Conservation (phyloP, 2,113 vertebrate species). For the Trinectes maculatus region DNA sequence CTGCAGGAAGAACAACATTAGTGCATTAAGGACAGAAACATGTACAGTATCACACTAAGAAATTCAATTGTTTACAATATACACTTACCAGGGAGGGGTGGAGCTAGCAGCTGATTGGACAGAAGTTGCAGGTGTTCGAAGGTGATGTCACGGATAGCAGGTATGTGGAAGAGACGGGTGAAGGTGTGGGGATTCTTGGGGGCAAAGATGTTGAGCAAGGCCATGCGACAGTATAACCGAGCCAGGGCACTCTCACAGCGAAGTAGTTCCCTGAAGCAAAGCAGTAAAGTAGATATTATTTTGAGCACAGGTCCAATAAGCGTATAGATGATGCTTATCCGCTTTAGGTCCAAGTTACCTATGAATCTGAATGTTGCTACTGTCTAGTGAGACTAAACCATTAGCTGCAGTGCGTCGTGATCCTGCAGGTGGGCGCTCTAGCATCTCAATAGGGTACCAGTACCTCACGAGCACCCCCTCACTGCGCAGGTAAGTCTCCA, state of each 20-base stretch:
- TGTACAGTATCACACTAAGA: neutral
- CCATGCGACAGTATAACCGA: constrained; percentile 94
- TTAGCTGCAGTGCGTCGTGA: constrained; percentile 95
- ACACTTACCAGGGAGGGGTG: constrained; percentile 94
- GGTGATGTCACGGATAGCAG: constrained; percentile 94
- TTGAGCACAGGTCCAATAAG: neutral
- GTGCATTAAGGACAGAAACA: constrained; percentile 8
- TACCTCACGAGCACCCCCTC: constrained; percentile 96
- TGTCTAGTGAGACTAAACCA: constrained; percentile 93
- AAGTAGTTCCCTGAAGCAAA: constrained; percentile 88
- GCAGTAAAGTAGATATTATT: neutral
- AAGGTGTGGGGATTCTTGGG: constrained; percentile 96
- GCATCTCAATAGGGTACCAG: constrained; percentile 98
- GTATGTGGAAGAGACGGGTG: constrained; percentile 96
- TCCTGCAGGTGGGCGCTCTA: constrained; percentile 93
- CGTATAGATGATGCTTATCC: neutral
- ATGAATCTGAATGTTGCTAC: constrained; percentile 97
- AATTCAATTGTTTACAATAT: neutral
- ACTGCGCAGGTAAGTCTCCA: constrained; percentile 95
- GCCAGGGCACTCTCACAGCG: constrained; percentile 93
- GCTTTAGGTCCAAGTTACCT: constrained; percentile 78
- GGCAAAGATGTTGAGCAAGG: constrained; percentile 96
- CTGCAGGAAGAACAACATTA: constrained; percentile 73
- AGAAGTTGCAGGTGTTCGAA: constrained; percentile 96
- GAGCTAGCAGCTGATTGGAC: constrained; percentile 96